Evolutionary conservation across 1,140 invertebrate species (phyloP), one percentile per base, ranked within the genome.

Genomic region (Hypsibius dujardini): DNA sequence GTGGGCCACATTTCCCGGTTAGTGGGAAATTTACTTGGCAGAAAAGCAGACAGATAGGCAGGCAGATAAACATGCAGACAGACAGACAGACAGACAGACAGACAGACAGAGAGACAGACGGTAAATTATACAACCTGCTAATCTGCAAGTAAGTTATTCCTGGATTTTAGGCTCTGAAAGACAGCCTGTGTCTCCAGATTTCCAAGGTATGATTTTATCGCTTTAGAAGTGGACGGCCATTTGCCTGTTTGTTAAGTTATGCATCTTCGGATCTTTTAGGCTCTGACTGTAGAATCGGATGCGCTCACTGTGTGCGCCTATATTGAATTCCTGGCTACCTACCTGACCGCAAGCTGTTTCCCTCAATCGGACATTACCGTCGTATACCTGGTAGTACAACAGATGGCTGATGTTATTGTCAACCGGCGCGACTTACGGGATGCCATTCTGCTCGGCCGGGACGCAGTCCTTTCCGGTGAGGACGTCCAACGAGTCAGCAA

Each of bases 341-440:
- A 67, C 42, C 12, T 45, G 12, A 7, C 7, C 12, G 28, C 28
- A 28, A 28, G 28, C 28, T 28, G 28, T 28, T 67, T 7, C 45
- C 62, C 62, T 7, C 62, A 3, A 67, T 12, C 42, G 62, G 62
- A 12, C 3, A 7, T 7, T 42, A 67, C 42, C 62, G 42, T 15
- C 12, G 62, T 15, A 12, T 15, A 67, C 62, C 12, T 67, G 12
- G 12, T 67, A 45, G 42, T 42, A 7, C 42, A 12, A 42, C 12
- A 15, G 12, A 45, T 67, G 62, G 42, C 62, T 56, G 50, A 56
- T 56, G 7, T 56, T 12, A 7, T 56, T n/a, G 50, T 56, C 42
- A 67, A 42, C 7, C 12, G 62, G 45, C 62, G 42, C 62, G 62
- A 67, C 7, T 42, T 67, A 45, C 62, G 62, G 3, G 62, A 67